A percentile compares a stretch with the other conserved stretches of the same genome.
Evolutionary conservation across 2,888 invertebrate species (phyloP).

Genomic region (Scaptomyza polygonia): DNA sequence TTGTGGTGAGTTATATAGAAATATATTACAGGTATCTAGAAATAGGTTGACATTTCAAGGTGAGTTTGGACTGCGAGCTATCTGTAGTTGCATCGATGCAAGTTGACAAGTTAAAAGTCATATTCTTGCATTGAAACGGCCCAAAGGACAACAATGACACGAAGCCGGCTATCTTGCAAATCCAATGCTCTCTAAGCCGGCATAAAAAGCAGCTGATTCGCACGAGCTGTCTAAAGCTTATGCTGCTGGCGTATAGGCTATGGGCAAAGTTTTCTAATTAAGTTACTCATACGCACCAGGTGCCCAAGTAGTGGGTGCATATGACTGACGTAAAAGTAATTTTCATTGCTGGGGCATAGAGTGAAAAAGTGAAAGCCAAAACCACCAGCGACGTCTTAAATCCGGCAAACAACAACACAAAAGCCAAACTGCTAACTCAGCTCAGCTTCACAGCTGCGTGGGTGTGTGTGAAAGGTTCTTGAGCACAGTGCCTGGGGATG

Average conservation of each 20-base stretch:
- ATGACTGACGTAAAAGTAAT: slow-evolving; percentile 78
- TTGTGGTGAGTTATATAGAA: too few relatives aligned
- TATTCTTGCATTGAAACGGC: slow-evolving; percentile 26
- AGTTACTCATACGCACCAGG: slow-evolving; percentile 78
- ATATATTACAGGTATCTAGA: background rate
- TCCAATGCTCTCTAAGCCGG: slow-evolving; percentile 43
- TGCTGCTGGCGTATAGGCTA: slow-evolving; percentile 50
- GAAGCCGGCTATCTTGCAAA: slow-evolving; percentile 39
- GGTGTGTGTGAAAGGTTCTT: slow-evolving; percentile 11
- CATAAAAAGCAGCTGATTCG: slow-evolving; percentile 47
- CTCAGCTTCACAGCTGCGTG: slow-evolving; percentile 36
- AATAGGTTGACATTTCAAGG: background rate
- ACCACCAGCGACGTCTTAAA: slow-evolving; percentile 59
- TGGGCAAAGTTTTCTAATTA: slow-evolving; percentile 76
- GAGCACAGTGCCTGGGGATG: slow-evolving; percentile 40
- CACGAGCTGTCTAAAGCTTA: slow-evolving; percentile 57
- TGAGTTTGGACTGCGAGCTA: slow-evolving; percentile 1
- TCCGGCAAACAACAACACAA: slow-evolving; percentile 59
- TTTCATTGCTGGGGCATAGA: slow-evolving; percentile 56
- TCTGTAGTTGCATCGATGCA: slow-evolving; percentile 29
- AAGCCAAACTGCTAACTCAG: slow-evolving; percentile 67
- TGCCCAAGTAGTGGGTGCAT: slow-evolving; percentile 64
- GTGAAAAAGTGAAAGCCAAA: slow-evolving; percentile 61
- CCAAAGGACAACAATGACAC: slow-evolving; percentile 12
- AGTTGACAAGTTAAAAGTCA: slow-evolving; percentile 34